Base-by-base conservation (phyloP, 2,113 vertebrate genomes). In the Sturnus vulgaris region DNA sequence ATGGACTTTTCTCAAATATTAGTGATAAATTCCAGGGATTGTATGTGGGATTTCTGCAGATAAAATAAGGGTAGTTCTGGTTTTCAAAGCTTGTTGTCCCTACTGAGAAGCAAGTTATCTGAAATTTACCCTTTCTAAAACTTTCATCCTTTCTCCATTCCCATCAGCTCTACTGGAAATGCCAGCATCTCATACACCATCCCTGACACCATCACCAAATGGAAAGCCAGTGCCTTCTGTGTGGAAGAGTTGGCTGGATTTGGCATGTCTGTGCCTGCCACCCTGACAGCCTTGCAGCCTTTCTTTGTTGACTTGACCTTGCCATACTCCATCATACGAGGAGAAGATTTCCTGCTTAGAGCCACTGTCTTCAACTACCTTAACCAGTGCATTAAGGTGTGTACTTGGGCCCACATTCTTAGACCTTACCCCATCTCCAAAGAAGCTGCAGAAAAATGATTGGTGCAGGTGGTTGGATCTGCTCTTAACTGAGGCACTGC, bases 121-220 rank as follows among this genome's bases (percentile, higher is more conserved):
- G 50, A 73, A 86, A 52, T 21, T n/a, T 19, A 33, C 0, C 5
- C 16, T 76, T 85, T 70, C 47, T 72, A 70, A 88, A 66, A 27
- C 23, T 68, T 82, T 55, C 12, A 60, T 56, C 30, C 9, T 75
- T 60, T 82, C 20, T 47, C 13, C 35, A 63, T 84, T 95, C 7
- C 25, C 7, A 65, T 10, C 77, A 97, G 97, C 64, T 91, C 95
- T 65, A 81, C 88, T 85, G 96, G 96, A 60, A 84, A 91, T 91
- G 92, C 90, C 68, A 96, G 23, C n/a, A 39, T 96, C 40, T 65
- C 82, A 11, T 95, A 97, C 57, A 93, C 60, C 1, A 82, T 98
- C 42, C 99, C 98, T 5, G 98, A 99, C 96, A 98, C 98, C 72
- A 98, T 99, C 92, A 99, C 98, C 0, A 94, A 98, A 37, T 99